Base-by-base conservation (phyloP, 2,113 vertebrate species). In the Bucco capensis region DNA sequence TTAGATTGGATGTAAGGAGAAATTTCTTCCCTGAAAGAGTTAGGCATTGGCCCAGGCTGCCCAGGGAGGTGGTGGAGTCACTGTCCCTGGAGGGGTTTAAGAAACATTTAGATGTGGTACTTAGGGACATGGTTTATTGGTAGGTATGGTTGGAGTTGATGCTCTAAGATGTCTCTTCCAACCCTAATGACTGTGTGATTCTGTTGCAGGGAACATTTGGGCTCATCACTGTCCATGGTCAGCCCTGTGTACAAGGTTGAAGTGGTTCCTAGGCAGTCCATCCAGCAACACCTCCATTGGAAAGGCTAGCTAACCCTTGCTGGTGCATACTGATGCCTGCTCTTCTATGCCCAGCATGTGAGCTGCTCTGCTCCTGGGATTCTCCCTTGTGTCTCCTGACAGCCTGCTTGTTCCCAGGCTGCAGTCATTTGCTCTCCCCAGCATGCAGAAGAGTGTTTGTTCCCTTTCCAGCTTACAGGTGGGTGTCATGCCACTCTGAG, bases 271-370 rank as follows among this genome's bases (percentile, higher is more conserved):
- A 33, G 28, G 28, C 31, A 58, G 30, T 19, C 9, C 58, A 33
- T 12, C 40, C n/a, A 58, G 25, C 50, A 85, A 30, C 9, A 12
- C 6, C 4, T 19, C 6, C 33, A 17, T 65, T 53, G 65, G 46
- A 31, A 83, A 85, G 38, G 30, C 17, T 3, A 4, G 30, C 38
- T 38, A 15, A 8, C 38, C 5, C 19, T 81, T 2, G 0, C 47
- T 40, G 58, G 40, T 61, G 13, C 64, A 51, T 0, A 0, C 22
- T 49, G 21, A 6, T 19, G n/a, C 65, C 38, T 62, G 15, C 42
- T 67, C 6, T 67, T 33, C n/a, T n/a, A 10, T 2, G 1, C 19
- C 37, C 70, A 61, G 7, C 18, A 8, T 8, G 10, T 30, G 24
- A 86, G 25, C 31, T 78, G 21, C 57, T 65, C n/a, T 73, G 37